Conservation (phyloP, 2,797 vertebrate genomes). For the Carcharodon carcharias region DNA sequence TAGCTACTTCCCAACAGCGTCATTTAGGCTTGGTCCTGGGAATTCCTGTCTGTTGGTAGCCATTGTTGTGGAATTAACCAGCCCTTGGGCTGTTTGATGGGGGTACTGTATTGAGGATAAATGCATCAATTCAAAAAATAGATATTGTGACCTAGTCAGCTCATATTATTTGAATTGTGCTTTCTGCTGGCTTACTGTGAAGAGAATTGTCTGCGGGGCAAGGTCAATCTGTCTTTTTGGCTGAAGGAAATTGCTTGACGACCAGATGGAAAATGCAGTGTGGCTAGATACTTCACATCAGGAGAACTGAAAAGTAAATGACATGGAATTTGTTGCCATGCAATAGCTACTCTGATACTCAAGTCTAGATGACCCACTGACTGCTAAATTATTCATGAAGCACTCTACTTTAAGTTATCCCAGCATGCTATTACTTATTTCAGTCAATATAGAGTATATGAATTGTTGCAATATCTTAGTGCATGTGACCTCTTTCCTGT, state of each 20-base stretch:
- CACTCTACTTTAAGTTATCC: slow-evolving; percentile 23
- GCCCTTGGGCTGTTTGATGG: background rate
- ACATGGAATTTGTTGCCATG: background rate
- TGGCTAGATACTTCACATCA: slow-evolving; percentile 21
- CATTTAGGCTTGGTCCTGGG: background rate
- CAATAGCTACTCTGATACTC: slow-evolving; percentile 5
- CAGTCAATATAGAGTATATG: background rate
- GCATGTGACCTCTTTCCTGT: background rate
- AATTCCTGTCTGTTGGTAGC: background rate
- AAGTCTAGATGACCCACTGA: background rate
- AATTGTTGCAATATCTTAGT: slow-evolving; percentile 19
- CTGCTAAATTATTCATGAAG: slow-evolving; percentile 14
- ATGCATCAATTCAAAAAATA: too few species aligned
- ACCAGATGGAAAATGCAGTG: slow-evolving; percentile 27
- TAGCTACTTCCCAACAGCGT: background rate
- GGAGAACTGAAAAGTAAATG: slow-evolving; percentile 24
- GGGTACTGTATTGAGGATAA: background rate
- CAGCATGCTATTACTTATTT: background rate
- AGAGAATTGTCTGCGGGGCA: background rate
- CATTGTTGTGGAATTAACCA: background rate
- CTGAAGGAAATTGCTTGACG: slow-evolving; percentile 28
- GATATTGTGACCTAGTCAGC: background rate
- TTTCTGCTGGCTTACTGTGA: background rate
- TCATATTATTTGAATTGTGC: background rate
- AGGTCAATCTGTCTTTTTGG: slow-evolving; percentile 30